phyloP scores from a whole-genome alignment of 1,140 invertebrate genomes.

The Mylabris phalerata region DNA sequence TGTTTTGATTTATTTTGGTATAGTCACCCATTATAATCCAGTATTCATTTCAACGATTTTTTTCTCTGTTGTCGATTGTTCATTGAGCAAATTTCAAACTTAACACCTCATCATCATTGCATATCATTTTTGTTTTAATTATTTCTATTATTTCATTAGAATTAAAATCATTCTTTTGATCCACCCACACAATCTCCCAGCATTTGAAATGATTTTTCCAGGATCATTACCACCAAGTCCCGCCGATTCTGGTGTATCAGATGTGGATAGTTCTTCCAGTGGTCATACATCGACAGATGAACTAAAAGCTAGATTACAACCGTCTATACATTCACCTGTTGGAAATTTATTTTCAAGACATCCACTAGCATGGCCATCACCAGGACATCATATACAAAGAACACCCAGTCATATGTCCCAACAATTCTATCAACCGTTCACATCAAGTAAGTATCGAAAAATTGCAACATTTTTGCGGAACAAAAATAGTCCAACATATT shows the following conservation, averaged over 20 bases:
- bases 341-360: slow-evolving; percentile 32
- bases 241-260: slow-evolving; percentile 93
- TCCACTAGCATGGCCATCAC: slow-evolving; percentile 26
- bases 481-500: neutral
- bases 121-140: too few species aligned
- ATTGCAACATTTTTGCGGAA: neutral
- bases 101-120: too few species aligned
- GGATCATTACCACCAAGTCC: slow-evolving; percentile 94
- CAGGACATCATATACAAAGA: slow-evolving; percentile 22
- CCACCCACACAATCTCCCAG: too few species aligned
- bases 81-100: too few species aligned
- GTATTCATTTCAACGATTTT: too few species aligned
- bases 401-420: slow-evolving; percentile 31
- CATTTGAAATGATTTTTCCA: slow-evolving; percentile 32
- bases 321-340: slow-evolving; percentile 37
- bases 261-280: slow-evolving; percentile 88
- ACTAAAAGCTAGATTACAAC: slow-evolving; percentile 66
- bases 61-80: too few species aligned
- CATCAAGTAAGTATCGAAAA: slow-evolving; percentile 29
- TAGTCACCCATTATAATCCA: too few species aligned
- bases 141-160: too few species aligned
- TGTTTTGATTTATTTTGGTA: slow-evolving; percentile 32
- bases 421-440: slow-evolving; percentile 33
- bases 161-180: too few species aligned
- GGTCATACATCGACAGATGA: slow-evolving; percentile 81